These are phyloP conservation scores for Scaptomyza hsui DNA, from an alignment of 1,140 invertebrate species.

Conservation along the genomic window DNA sequence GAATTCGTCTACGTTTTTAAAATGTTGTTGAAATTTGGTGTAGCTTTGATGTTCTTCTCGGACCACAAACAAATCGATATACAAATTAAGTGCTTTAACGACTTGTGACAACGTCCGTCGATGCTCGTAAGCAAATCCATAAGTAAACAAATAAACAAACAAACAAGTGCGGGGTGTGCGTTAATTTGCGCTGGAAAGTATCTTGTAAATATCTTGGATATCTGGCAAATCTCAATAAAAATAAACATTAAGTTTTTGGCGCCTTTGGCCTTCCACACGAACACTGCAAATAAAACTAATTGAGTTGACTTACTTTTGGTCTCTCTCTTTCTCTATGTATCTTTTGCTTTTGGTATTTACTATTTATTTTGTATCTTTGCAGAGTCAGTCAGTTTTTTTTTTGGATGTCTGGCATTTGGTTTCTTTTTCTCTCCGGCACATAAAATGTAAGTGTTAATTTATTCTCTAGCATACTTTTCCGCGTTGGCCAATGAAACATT, in stretches of 20 bases:
- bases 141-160: constrained; percentile 45
- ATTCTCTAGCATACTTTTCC: constrained; percentile 50
- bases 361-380: constrained; percentile 33
- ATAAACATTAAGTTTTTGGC: constrained; percentile 49
- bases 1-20: constrained; percentile 18
- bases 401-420: constrained; percentile 28
- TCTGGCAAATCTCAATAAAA: constrained; percentile 46
- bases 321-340: constrained; percentile 28
- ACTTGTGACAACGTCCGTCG: constrained; percentile 30
- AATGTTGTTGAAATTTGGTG: constrained; percentile 15
- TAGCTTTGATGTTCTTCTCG: constrained; percentile 5
- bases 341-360: constrained; percentile 9
- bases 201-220: constrained; percentile 45
- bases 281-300: constrained; percentile 63
- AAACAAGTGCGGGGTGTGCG: constrained; percentile 30
- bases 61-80: constrained; percentile 28
- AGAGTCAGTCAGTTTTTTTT: constrained; percentile 56
- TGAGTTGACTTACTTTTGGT: constrained; percentile 50
- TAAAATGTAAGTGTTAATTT: constrained; percentile 79
- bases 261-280: constrained; percentile 3
- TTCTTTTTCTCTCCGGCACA: constrained; percentile 34
- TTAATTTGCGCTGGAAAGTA: constrained; percentile 49
- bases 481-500: constrained; percentile 32
- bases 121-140: constrained; percentile 9
- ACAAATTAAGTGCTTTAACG: constrained; percentile 63